Evolutionary conservation across 2,797 vertebrate genomes (phyloP).

Genomic region (Margarornis squamiger): DNA sequence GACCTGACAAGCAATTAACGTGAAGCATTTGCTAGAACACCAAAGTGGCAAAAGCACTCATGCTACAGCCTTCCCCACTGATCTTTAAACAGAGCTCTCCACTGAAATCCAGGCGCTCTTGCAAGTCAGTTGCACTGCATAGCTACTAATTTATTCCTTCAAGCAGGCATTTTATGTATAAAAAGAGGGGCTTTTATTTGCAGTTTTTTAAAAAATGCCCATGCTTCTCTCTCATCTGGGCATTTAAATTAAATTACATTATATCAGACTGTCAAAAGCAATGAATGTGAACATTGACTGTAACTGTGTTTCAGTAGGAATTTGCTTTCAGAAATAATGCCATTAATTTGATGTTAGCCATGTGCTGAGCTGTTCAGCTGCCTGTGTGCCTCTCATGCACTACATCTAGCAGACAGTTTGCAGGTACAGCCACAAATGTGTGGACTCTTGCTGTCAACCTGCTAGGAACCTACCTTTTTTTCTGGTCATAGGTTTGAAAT

Average conservation of each 20-base stretch:
- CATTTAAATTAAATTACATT: conserved; percentile 42
- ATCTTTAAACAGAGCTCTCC: neutral
- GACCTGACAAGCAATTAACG: neutral
- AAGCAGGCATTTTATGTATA: neutral
- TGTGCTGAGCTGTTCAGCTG: neutral
- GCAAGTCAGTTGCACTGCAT: neutral
- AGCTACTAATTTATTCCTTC: neutral
- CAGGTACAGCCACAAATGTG: neutral
- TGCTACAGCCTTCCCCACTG: neutral
- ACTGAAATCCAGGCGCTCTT: neutral
- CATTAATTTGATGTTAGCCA: conserved; percentile 21
- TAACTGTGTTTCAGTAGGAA: conserved; percentile 1
- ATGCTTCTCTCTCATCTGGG: neutral
- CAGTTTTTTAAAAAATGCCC: neutral
- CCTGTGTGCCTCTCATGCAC: neutral
- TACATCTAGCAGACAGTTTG: neutral
- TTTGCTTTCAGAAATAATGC: conserved; percentile 15
- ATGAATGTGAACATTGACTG: conserved; percentile 8
- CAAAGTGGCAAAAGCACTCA: neutral
- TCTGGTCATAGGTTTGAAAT: neutral
- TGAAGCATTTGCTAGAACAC: neutral
- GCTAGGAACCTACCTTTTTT: neutral
- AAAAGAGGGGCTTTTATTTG: neutral
- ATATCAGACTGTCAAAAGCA: conserved; percentile 31
- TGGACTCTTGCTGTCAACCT: neutral